A percentile compares a stretch with the other conserved stretches of the same genome.
Evolutionary conservation across 1,140 invertebrate genomes (phyloP).

Genomic region (Drosophila mauritiana): DNA sequence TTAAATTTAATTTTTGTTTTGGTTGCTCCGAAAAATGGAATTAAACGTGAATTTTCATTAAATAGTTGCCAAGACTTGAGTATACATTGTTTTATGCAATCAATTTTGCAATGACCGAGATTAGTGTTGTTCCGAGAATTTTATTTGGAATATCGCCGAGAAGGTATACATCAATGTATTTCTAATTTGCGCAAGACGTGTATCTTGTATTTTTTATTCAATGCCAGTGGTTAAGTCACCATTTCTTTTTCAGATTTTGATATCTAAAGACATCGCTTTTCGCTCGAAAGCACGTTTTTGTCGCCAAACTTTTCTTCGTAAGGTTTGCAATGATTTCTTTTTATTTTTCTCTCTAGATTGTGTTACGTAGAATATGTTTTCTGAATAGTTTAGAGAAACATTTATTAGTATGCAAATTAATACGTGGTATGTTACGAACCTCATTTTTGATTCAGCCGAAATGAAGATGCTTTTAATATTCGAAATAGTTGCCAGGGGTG

Average conservation of each 20-base stretch:
- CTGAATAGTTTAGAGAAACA: conserved; percentile 22
- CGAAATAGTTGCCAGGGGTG: conserved; percentile 51
- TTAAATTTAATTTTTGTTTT: conserved; percentile 67
- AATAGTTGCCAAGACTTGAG: conserved; percentile 66
- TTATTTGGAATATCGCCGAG: conserved; percentile 60
- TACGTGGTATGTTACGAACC: conserved; percentile 10
- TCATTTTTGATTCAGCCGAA: conserved; percentile 46
- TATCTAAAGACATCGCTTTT: conserved; percentile 39
- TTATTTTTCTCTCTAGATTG: conserved; percentile 29
- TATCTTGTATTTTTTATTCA: conserved; percentile 26
- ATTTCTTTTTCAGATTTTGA: conserved; percentile 52
- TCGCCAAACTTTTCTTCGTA: conserved; percentile 48
- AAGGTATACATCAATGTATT: conserved; percentile 14
- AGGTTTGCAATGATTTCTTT: conserved; percentile 15
- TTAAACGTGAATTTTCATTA: conserved; percentile 54
- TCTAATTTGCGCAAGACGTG: not conserved
- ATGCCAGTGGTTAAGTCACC: conserved; percentile 33
- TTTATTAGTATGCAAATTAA: conserved; percentile 18
- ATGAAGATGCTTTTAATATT: conserved; percentile 23
- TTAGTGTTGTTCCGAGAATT: conserved; percentile 35
- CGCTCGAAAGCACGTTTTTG: conserved; percentile 17
- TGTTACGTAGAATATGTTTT: conserved; percentile 19
- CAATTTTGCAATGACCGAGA: conserved; percentile 65
- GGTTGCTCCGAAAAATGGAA: conserved; percentile 74
- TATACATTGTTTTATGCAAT: conserved; percentile 35